Evolutionary conservation across 2,888 invertebrate species (phyloP).

Genomic region (Anthophora plumipes): DNA sequence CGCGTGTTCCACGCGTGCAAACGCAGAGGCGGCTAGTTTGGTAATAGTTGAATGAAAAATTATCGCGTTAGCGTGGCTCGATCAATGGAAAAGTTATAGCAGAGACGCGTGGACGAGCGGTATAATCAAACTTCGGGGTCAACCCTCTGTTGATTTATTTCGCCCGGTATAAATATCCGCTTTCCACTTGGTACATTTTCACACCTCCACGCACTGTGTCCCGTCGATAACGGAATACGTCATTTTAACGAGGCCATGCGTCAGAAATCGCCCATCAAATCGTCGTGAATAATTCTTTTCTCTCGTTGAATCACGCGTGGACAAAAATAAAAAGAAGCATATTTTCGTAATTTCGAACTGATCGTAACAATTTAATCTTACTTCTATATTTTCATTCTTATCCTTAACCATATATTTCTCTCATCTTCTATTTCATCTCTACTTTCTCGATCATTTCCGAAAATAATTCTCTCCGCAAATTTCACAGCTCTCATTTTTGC

Average conservation of each 20-base stretch:
- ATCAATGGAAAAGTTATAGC: slow-evolving; percentile 17
- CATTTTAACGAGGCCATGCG: slow-evolving; percentile 56
- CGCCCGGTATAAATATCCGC: slow-evolving; percentile 39
- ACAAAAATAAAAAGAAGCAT: too few species aligned
- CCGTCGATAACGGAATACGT: slow-evolving; percentile 61
- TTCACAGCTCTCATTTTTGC: slow-evolving; percentile 15
- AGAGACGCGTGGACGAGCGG: slow-evolving; percentile 17
- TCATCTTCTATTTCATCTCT: background rate
- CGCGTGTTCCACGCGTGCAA: background rate
- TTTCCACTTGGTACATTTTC: slow-evolving; percentile 48
- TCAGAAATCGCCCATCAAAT: slow-evolving; percentile 54
- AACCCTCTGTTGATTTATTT: slow-evolving; percentile 47
- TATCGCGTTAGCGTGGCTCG: slow-evolving; percentile 3
- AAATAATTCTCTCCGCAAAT: slow-evolving; percentile 15
- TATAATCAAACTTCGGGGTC: slow-evolving; percentile 36
- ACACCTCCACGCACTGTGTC: slow-evolving; percentile 38
- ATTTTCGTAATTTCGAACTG: too few species aligned
- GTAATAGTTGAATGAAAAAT: slow-evolving; percentile 26
- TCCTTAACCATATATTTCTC: background rate
- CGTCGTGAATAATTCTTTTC: slow-evolving; percentile 64
- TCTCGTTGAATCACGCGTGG: slow-evolving; percentile 44
- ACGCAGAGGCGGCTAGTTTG: background rate
- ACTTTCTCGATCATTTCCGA: slow-evolving; percentile 2
- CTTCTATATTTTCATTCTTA: background rate
- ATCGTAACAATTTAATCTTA: background rate